Conservation (phyloP, 2,797 vertebrate genomes). For the Poecilia wingei region DNA sequence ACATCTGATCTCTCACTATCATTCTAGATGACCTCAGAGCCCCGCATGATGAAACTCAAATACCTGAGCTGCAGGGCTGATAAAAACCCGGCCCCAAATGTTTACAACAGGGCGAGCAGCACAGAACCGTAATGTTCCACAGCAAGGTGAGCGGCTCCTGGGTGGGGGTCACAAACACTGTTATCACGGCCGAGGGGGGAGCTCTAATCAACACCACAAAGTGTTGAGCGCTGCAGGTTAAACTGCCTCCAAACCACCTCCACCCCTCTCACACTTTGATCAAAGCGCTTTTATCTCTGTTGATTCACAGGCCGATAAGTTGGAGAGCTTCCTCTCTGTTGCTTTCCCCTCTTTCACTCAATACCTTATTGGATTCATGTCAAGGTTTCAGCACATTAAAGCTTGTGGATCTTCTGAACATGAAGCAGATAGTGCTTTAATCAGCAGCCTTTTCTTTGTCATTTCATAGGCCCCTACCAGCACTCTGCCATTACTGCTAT, state of each 20-base stretch:
- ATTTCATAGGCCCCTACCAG: constrained; percentile 33
- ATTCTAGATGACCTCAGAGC: constrained; percentile 27
- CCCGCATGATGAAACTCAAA: constrained; percentile 2
- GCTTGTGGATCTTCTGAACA: constrained; percentile 2
- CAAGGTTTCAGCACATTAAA: constrained; percentile 34
- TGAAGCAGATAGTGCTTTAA: constrained; percentile 31
- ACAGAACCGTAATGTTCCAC: constrained; percentile 6
- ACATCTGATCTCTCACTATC: constrained; percentile 4
- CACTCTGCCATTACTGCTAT: constrained; percentile 27
- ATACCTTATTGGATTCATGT: constrained; percentile 35
- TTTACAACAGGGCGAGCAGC: not conserved
- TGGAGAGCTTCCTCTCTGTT: constrained; percentile 12
- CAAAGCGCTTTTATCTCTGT: constrained; percentile 43
- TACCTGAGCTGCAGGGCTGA: constrained; percentile 7
- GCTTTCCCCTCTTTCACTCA: constrained; percentile 7
- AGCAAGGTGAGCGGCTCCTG: not conserved
- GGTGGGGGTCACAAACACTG: not conserved
- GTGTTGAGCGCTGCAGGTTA: constrained; percentile 1
- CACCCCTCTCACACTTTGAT: constrained; percentile 28
- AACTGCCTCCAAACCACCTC: constrained; percentile 7
- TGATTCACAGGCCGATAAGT: constrained; percentile 32
- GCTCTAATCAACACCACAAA: constrained; percentile 13
- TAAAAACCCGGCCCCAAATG: not conserved
- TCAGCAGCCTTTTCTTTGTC: constrained; percentile 31
- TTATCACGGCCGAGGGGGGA: constrained; percentile 3